These are phyloP conservation scores for Graphium colonna DNA, from an alignment of 2,888 invertebrate species.

Conservation along the genomic window DNA sequence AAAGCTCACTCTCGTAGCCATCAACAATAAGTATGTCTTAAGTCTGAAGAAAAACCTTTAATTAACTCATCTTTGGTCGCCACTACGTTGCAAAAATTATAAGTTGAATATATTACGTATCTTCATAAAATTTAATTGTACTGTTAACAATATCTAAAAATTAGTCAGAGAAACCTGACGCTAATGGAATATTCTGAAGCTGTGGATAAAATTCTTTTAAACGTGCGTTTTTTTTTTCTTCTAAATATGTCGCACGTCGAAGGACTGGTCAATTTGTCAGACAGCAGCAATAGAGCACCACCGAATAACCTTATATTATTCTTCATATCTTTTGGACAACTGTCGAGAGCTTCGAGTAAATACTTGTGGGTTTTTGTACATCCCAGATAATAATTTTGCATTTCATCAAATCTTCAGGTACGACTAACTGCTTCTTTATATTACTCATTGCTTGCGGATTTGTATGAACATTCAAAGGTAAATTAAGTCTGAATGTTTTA, in stretches of 20 bases:
- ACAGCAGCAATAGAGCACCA: no score
- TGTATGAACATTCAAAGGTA: neutral
- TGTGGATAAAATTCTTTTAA: neutral
- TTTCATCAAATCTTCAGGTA: slow-evolving; percentile 3
- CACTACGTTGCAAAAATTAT: neutral
- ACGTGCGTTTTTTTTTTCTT: neutral
- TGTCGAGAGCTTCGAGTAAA: neutral
- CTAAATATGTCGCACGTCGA: slow-evolving; percentile 2
- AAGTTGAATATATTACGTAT: neutral
- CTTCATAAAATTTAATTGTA: neutral
- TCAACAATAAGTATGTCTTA: neutral
- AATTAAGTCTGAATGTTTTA: neutral
- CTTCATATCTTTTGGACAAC: neutral
- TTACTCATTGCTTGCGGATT: neutral
- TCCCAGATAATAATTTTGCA: no score
- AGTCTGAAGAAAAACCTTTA: neutral
- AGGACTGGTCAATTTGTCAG: neutral
- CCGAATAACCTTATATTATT: neutral
- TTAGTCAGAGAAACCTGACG: neutral
- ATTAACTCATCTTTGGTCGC: neutral
- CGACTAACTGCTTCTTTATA: slow-evolving; percentile 3
- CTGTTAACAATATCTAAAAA: no score
- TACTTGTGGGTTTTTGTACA: no score
- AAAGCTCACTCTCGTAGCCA: neutral
- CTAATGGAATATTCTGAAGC: neutral